Base-by-base conservation (phyloP, 2,797 vertebrate species). In the Heliangelus exortis region DNA sequence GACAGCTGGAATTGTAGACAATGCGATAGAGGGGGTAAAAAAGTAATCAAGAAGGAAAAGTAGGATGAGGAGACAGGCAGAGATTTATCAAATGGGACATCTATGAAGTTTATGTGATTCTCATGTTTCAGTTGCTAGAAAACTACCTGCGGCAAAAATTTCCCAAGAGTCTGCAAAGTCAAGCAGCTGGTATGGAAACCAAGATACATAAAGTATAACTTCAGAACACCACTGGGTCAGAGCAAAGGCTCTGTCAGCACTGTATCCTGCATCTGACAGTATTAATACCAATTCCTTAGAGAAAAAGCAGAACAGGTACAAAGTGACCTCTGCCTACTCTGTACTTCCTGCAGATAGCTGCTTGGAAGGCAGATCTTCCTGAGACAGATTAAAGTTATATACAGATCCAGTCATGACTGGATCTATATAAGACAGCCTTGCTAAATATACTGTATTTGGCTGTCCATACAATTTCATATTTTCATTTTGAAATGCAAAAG, bases 121-220 rank as follows among this genome's bases (percentile, higher is more conserved):
- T 76, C 73, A 26, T 14, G 20, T 73, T 93, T 86, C 80, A 71
- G 66, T 68, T 84, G n/a, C 73, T 75, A 43, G 73, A 94, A 93
- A 90, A 68, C 20, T 12, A 17, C 80, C 66, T 73, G 34, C 43
- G 84, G 34, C 43, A 91, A 76, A 50, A 6, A 63, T 47, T 74
- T 86, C 86, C 48, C 45, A 74, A 87, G 28, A 71, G 61, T n/a
- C 55, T 59, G 59, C 19, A 63, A 75, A 59, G 22, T 67, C 62
- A 90, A 66, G 69, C 25, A 59, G 59, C 66, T 81, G 48, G 45
- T 94, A 79, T 62, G 48, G 85, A 95, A 92, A 96, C 47, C 2
- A 4, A 80, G 29, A 69, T 74, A 68, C 50, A 6, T 43, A 36
- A 45, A 62, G 31, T 47, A 29, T 25, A 84, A 45, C 58, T 93